phyloP scores from a whole-genome alignment of 2,888 invertebrate genomes.

The Brachypalpus laphriformis region DNA sequence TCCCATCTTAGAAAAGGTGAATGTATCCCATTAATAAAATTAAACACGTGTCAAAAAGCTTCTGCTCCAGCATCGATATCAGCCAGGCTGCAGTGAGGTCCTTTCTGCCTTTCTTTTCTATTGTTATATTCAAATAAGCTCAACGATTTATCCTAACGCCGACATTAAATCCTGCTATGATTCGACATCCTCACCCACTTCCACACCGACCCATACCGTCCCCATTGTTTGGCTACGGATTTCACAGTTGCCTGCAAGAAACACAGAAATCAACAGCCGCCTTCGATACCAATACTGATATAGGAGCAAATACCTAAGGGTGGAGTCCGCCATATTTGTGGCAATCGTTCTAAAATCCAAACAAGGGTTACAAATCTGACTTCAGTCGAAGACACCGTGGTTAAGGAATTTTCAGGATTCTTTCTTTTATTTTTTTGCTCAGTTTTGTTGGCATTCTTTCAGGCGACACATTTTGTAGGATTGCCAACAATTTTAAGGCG shows the following conservation, averaged over 20 bases:
- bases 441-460: constrained; percentile 45
- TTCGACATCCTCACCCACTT: constrained; percentile 9
- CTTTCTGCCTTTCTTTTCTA: constrained; percentile 14
- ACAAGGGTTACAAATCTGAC: constrained; percentile 64
- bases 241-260: neutral
- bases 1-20: constrained; percentile 54
- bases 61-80: constrained; percentile 68
- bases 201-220: neutral
- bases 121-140: constrained; percentile 73
- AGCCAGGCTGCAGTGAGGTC: constrained; percentile 1
- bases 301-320: neutral
- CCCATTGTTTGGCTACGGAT: constrained; percentile 7
- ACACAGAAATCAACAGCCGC: constrained; percentile 18
- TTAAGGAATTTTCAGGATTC: constrained; percentile 40
- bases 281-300: neutral
- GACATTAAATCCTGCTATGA: constrained; percentile 59
- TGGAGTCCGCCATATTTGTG: constrained; percentile 41
- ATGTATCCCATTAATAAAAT: constrained; percentile 75
- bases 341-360: constrained; percentile 69
- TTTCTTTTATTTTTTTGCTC: too few species aligned
- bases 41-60: constrained; percentile 75
- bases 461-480: constrained; percentile 43
- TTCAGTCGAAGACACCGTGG: constrained; percentile 46
- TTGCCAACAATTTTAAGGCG: constrained; percentile 55
- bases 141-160: constrained; percentile 71